Evolutionary conservation across 2,797 vertebrate genomes (phyloP).

Genomic region (Neosalanx taihuensis): DNA sequence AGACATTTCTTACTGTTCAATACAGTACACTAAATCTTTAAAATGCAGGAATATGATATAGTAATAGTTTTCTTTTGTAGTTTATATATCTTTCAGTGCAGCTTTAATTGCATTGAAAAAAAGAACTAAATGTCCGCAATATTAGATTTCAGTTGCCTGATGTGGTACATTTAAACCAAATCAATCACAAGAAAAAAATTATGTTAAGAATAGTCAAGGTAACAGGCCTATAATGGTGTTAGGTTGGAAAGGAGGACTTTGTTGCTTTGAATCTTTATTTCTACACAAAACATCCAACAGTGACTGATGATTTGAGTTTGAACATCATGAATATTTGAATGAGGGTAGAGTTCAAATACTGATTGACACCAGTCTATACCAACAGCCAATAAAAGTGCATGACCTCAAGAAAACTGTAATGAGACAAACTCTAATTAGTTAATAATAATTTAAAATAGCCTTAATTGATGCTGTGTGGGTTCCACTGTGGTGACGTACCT

Average conservation of each 20-base stretch:
- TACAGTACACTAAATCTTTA: no score
- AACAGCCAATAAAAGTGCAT: conserved; percentile 26
- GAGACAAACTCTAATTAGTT: conserved; percentile 35
- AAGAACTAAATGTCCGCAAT: no score
- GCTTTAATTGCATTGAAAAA: no score
- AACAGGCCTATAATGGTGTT: no score
- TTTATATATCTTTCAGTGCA: no score
- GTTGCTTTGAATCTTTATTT: background rate
- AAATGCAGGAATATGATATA: no score
- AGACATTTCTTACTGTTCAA: no score
- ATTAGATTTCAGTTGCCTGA: no score
- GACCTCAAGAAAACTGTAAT: conserved; percentile 22
- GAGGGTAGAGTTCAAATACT: conserved; percentile 26
- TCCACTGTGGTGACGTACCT: background rate
- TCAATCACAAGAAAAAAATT: no score
- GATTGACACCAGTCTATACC: conserved; percentile 34
- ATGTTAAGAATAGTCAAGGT: no score
- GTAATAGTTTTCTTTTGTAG: no score
- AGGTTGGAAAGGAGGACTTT: background rate
- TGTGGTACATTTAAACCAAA: no score
- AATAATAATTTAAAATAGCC: conserved; percentile 24
- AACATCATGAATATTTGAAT: conserved; percentile 32
- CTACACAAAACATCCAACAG: background rate
- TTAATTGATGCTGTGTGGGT: conserved; percentile 5
- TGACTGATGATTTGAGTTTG: conserved; percentile 1